A percentile compares a stretch with the other conserved stretches of the same genome.
Conservation (phyloP, 1,140 invertebrate genomes). For the Drosophila trapezifrons region DNA sequence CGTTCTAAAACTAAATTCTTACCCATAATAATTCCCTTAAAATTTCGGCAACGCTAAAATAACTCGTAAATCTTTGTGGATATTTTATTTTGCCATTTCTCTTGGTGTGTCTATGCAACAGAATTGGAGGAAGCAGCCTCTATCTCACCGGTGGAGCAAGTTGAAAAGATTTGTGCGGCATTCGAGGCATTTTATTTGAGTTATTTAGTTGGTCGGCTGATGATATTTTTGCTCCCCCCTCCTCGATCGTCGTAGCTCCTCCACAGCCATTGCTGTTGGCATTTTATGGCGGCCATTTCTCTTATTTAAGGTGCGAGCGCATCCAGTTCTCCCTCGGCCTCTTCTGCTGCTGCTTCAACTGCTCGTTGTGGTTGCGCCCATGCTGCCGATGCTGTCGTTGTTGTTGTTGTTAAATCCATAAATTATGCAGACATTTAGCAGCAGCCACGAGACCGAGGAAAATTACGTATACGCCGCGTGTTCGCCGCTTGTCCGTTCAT, state of each 20-base stretch:
- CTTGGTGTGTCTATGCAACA: constrained; percentile 23
- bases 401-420: constrained; percentile 57
- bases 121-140: constrained; percentile 11
- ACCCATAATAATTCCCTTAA: neutral
- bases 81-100: constrained; percentile 1
- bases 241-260: constrained; percentile 29
- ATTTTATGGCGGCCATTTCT: constrained; percentile 63
- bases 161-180: constrained; percentile 77
- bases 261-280: constrained; percentile 22
- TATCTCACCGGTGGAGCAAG: constrained; percentile 37
- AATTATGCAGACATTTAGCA: constrained; percentile 77
- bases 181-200: constrained; percentile 69
- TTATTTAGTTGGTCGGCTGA: constrained; percentile 69
- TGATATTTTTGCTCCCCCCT: constrained; percentile 39
- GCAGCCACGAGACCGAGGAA: constrained; percentile 49
- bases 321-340: constrained; percentile 21
- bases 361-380: constrained; percentile 3
- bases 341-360: constrained; percentile 1
- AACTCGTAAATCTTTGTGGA: neutral
- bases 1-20: neutral
- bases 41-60: neutral
- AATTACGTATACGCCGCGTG: constrained; percentile 73
- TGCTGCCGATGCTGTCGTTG: constrained; percentile 1
- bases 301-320: constrained; percentile 59
- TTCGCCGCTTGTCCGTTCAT: constrained; percentile 39